Percentiles rank a stretch among this genome's conserved stretches.
These are phyloP conservation scores for Parotocinclus haroldoi DNA, from an alignment of 2,797 vertebrate genomes.

Conservation along the genomic window DNA sequence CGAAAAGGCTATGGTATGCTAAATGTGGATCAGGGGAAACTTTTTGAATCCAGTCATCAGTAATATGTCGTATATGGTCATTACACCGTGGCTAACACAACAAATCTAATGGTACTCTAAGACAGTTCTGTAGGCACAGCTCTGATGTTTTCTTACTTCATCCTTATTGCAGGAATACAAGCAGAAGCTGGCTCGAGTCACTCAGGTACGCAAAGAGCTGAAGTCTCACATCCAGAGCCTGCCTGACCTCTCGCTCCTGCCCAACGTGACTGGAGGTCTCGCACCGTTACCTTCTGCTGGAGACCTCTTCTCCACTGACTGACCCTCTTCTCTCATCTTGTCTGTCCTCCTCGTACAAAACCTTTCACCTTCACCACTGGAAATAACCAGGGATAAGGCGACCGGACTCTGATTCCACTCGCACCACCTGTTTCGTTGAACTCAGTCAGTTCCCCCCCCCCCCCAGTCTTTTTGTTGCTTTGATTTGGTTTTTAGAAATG, in stretches of 20 bases:
- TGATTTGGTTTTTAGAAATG: constrained; percentile 20
- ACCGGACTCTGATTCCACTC: constrained; percentile 31
- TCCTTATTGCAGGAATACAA: constrained; percentile 84
- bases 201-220: constrained; percentile 95
- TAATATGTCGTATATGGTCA: no score
- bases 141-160: not conserved
- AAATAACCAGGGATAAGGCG: not conserved
- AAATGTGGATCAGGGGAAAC: no score
- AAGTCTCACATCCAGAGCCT: constrained; percentile 99
- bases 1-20: no score
- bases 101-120: no score
- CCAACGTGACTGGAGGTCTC: constrained; percentile 93
- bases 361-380: constrained; percentile 1
- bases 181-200: constrained; percentile 95
- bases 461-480: not conserved
- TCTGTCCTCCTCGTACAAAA: not conserved
- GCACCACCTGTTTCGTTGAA: constrained; percentile 24
- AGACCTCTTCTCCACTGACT: constrained; percentile 98
- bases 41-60: no score
- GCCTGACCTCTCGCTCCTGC: constrained; percentile 92
- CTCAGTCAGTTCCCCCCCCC: not conserved
- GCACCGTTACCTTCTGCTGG: constrained; percentile 95
- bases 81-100: no score
- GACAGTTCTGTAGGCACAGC: not conserved
- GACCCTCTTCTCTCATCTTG: constrained; percentile 50